Evolutionary conservation across 2,888 invertebrate species (phyloP).

Genomic region (Acleris cristana): DNA sequence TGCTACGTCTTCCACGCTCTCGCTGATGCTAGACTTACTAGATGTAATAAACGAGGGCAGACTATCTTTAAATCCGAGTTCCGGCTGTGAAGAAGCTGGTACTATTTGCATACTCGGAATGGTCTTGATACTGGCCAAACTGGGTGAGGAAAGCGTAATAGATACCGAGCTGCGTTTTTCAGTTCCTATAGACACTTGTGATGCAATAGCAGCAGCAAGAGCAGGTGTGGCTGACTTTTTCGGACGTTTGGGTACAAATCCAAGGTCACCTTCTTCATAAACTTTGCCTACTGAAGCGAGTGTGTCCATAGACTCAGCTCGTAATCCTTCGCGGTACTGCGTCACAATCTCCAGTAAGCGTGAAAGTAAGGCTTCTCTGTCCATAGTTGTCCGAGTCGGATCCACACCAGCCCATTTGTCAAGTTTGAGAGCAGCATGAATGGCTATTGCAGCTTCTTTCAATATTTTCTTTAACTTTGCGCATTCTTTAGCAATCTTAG

Average conservation of each 20-base stretch:
- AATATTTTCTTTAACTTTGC: constrained; percentile 83
- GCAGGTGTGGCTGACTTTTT: constrained; percentile 53
- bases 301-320: constrained; percentile 69
- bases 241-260: constrained; percentile 83
- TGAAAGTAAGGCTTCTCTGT: constrained; percentile 78
- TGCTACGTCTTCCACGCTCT: constrained; percentile 48
- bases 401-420: constrained; percentile 68
- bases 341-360: constrained; percentile 82
- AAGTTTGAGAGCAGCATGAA: constrained; percentile 83
- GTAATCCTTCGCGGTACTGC: constrained; percentile 69
- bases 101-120: constrained; percentile 67
- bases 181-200: constrained; percentile 47
- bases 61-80: constrained; percentile 59
- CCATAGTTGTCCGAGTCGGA: constrained; percentile 68
- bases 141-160: constrained; percentile 50
- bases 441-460: constrained; percentile 84
- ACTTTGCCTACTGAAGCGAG: constrained; percentile 79
- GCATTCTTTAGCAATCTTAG: constrained; percentile 79
- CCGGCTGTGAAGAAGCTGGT: constrained; percentile 51
- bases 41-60: constrained; percentile 68
- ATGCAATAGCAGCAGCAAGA: constrained; percentile 42
- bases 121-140: constrained; percentile 64
- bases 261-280: constrained; percentile 86
- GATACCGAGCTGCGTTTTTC: constrained; percentile 46
- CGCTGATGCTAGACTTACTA: constrained; percentile 54